Conservation (phyloP, 1,140 invertebrate genomes). For the Cyclina sinensis region DNA sequence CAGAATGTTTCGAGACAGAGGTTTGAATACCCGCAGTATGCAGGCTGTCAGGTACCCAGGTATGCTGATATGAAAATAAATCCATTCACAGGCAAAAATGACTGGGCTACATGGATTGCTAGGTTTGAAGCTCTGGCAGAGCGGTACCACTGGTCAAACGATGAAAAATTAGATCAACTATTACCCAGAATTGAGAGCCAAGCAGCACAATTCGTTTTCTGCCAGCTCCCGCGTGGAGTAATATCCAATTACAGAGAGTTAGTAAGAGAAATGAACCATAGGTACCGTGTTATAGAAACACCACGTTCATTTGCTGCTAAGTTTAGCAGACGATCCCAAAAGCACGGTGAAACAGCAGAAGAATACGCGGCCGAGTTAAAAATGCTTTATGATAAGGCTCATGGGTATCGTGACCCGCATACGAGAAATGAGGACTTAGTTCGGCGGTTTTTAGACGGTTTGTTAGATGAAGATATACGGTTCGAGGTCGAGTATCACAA, state of each 20-base stretch:
- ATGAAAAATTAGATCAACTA: neutral
- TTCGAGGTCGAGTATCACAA: conserved; percentile 20
- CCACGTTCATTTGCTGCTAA: neutral
- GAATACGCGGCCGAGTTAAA: conserved; percentile 13
- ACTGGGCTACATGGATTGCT: conserved; percentile 13
- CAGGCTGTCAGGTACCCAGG: no score
- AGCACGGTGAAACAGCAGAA: neutral
- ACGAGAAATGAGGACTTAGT: conserved; percentile 24
- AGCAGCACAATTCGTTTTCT: neutral
- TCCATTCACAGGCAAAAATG: conserved; percentile 3
- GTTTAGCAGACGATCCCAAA: neutral
- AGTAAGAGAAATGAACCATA: neutral
- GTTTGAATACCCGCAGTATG: no score
- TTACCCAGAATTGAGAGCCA: neutral
- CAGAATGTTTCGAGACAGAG: no score
- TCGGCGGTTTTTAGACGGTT: neutral
- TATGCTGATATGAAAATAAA: neutral
- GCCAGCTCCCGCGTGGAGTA: neutral
- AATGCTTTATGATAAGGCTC: conserved; percentile 15
- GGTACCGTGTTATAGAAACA: conserved; percentile 34
- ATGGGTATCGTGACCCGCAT: neutral
- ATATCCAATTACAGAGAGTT: neutral
- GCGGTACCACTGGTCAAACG: neutral
- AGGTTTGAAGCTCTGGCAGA: conserved; percentile 1
- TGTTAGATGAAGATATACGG: neutral